phyloP scores from a whole-genome alignment of 2,113 vertebrate genomes.

The Pluvianellus socialis region DNA sequence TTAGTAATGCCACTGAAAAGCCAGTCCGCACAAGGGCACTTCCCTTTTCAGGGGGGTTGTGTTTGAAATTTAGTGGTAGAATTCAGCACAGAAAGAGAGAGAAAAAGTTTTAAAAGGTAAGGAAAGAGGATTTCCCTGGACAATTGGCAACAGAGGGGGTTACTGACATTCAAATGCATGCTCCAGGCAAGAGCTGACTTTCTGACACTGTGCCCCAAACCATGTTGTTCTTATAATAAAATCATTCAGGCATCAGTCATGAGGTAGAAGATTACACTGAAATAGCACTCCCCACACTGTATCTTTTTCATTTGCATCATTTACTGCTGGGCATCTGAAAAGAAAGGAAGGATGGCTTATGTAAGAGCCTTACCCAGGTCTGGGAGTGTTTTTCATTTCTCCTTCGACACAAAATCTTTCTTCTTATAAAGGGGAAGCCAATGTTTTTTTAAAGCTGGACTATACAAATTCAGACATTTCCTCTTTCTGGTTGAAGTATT shows the following conservation, averaged over 20 bases:
- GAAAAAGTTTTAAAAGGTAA: neutral
- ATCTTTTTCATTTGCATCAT: constrained; percentile 54
- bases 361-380: constrained; percentile 31
- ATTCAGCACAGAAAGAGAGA: neutral
- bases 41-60: neutral
- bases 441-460: constrained; percentile 20
- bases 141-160: constrained; percentile 6
- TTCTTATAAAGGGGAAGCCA: constrained; percentile 3
- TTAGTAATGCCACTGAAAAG: neutral
- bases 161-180: neutral
- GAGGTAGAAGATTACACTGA: constrained; percentile 47
- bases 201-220: constrained; percentile 50
- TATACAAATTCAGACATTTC: constrained; percentile 41
- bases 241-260: constrained; percentile 45
- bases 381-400: constrained; percentile 47
- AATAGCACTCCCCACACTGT: constrained; percentile 30
- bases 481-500: constrained; percentile 26
- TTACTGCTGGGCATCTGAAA: constrained; percentile 55
- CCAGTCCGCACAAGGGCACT: neutral
- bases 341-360: constrained; percentile 50
- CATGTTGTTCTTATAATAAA: constrained; percentile 64
- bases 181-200: constrained; percentile 47
- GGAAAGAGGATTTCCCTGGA: neutral
- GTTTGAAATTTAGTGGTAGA: neutral
- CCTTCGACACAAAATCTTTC: constrained; percentile 19